Conservation (phyloP, 2,797 vertebrate genomes). For the Limnodromus scolopaceus region DNA sequence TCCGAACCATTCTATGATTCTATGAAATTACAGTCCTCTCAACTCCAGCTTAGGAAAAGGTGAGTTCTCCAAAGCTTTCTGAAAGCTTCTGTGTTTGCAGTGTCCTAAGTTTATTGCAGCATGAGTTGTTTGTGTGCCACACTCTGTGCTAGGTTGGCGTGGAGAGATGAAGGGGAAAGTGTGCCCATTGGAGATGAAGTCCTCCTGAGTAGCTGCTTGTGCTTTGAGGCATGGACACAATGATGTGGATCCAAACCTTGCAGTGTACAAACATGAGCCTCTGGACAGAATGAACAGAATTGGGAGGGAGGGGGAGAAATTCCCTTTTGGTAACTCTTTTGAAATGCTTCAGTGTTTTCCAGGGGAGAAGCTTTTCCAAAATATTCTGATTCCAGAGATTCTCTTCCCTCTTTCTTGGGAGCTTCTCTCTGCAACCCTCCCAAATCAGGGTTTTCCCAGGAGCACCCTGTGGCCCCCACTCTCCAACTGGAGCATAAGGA, state of each 20-base stretch:
- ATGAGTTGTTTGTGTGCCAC: rapidly evolving
- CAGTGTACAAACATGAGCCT: not conserved
- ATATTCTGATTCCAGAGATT: not conserved
- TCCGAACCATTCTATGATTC: no score
- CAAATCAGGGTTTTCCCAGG: not conserved
- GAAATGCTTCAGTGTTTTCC: not conserved
- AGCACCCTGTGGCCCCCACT: rapidly evolving
- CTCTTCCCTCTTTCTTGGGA: not conserved
- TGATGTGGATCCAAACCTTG: not conserved
- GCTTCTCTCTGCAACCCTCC: not conserved
- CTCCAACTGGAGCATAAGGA: not conserved
- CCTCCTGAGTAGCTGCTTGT: not conserved
- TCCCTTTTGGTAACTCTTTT: not conserved
- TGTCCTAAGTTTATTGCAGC: not conserved
- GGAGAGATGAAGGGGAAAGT: not conserved
- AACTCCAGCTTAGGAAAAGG: not conserved
- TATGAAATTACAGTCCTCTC: not conserved
- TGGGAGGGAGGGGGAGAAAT: not conserved
- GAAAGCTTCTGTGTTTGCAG: not conserved
- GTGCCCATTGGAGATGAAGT: not conserved
- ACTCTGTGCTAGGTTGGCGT: not conserved
- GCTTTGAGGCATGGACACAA: rapidly evolving
- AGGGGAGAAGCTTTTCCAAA: not conserved
- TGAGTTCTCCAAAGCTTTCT: not conserved
- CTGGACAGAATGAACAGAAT: not conserved